Base-by-base conservation (phyloP, 1,140 invertebrate species). In the Camponotus floridanus region DNA sequence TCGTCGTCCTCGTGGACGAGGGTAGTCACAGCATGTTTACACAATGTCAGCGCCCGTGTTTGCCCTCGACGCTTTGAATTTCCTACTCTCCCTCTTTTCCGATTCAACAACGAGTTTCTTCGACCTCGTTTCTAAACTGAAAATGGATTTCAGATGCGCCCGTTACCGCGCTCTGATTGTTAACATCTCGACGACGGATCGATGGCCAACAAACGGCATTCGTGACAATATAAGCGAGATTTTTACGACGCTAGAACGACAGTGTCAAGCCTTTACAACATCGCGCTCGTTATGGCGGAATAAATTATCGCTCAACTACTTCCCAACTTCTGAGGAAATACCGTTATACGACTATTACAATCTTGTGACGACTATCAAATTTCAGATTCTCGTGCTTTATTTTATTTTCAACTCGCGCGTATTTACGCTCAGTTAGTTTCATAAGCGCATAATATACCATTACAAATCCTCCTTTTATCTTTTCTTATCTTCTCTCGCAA, bases 21-120 rank as follows among this genome's bases (percentile, higher is more conserved):
- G 90, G 84, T 89, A 91, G 91, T 88, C 85, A 90, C 87, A 87
- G 87, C 91, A 83, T 92, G 91, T 92, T 92, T 92, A 90, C 84
- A 87, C 87, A 92, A 87, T 86, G 91, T 91, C 91, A 90, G 85
- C 91, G 33, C 86, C 64, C 85, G 91, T 92, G 91, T 92, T 92
- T 92, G 87, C 90, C 48, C 85, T 85, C 91, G 76, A 68, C 89
- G 91, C 91, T 85, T 92, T 80, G 87, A 90, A 90, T 87, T 90
- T 87, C 86, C 70, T 73, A 76, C 45, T 89, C 67, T 42, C 55
- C 36, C 36, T 18, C 39, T 62, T 36, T 74, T 73, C 51, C 26
- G 26, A 73, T 61, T 71, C 62, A n/a, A 62, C 33, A 71, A 71
- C 67, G 7, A 45, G 39, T 57, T 45, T 36, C 45, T 31, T 64